These are phyloP conservation scores for Naja naja DNA, from an alignment of 2,113 vertebrate genomes.

Conservation along the genomic window DNA sequence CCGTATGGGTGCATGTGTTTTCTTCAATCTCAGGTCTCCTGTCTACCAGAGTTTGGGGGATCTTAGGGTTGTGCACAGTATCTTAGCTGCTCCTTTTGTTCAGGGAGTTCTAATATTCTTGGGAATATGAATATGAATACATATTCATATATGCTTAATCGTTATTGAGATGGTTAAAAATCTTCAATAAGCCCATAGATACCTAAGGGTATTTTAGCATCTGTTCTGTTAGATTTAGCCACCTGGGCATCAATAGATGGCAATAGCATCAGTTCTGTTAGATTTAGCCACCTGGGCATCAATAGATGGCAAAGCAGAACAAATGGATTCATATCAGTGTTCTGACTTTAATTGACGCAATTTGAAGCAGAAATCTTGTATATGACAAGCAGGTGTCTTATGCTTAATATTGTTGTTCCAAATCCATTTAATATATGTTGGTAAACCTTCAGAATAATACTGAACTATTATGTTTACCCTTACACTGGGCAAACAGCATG, in stretches of 20 bases:
- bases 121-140: neutral
- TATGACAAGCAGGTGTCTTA: neutral
- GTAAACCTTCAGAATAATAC: neutral
- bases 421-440: neutral
- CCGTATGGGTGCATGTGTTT: neutral
- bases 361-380: neutral
- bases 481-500: neutral
- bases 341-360: neutral
- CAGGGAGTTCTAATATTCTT: neutral
- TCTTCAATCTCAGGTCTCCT: too few species aligned
- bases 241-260: neutral
- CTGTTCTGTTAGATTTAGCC: neutral
- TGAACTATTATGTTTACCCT: neutral
- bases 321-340: neutral
- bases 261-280: neutral
- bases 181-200: neutral
- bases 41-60: too few species aligned
- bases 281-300: neutral
- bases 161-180: neutral
- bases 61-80: neutral
- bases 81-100: neutral
- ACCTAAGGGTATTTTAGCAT: neutral
- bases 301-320: neutral
- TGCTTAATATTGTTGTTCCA: neutral
- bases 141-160: neutral